Percentiles rank a stretch among this genome's conserved stretches.
Conservation (phyloP, 2,797 vertebrate species). For the Telmatherina bonti region DNA sequence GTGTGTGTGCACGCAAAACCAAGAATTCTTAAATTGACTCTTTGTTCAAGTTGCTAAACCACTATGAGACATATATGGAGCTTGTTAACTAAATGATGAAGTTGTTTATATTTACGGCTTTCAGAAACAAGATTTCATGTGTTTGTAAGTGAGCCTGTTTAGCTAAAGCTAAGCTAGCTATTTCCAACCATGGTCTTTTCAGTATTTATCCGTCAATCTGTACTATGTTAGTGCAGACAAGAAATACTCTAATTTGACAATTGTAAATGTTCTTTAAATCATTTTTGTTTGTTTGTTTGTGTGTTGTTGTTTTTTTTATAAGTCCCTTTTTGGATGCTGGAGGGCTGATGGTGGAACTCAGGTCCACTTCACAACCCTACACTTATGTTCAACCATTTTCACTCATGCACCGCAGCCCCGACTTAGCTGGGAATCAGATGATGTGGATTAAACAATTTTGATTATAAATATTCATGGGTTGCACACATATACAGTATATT, state of each 20-base stretch:
- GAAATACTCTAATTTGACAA: too few relatives aligned
- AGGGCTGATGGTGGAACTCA: too few relatives aligned
- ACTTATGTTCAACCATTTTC: too few relatives aligned
- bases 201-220: too few relatives aligned
- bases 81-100: neutral
- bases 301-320: too few relatives aligned
- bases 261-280: too few relatives aligned
- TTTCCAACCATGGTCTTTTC: neutral
- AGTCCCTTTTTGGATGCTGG: too few relatives aligned
- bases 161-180: neutral
- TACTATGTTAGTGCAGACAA: too few relatives aligned
- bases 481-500: neutral
- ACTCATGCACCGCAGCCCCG: neutral
- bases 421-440: neutral
- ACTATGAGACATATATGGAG: neutral
- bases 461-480: neutral
- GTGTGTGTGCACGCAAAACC: constrained; percentile 14
- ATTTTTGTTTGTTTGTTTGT: too few relatives aligned
- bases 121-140: neutral
- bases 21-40: neutral
- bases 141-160: neutral
- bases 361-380: too few relatives aligned
- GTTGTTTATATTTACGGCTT: neutral
- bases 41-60: neutral
- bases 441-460: neutral